Evolutionary conservation across 2,113 vertebrate species (phyloP), one percentile per base, ranked within the genome.

Genomic region (Chaenogobius annularis): DNA sequence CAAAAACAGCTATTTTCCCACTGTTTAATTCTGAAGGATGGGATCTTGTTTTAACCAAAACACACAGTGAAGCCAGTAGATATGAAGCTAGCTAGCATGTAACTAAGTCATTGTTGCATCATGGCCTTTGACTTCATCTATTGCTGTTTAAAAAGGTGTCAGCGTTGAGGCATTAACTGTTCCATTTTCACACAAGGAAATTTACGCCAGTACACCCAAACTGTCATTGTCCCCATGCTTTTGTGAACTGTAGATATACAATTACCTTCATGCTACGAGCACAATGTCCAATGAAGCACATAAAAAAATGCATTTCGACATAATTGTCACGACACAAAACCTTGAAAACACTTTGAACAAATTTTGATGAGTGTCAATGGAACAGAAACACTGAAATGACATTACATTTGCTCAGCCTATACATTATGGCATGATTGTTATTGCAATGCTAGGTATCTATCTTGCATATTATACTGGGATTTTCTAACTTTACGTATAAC

Each of bases 261-360:
- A n/a, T 63, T 63, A 37, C 61, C 61, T 63, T 40, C 61, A 63
- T 10, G 61, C 61, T 40, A 37, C 9, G 35, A 10, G 35, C 61
- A 19, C 61, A 63, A 37, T 63, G 31, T 63, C 17, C 61, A 63
- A 1, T 37, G 61, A 19, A 63, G 40, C 40, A 7, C 20, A 8
- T 22, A 19, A 22, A 23, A 59, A 46, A 13, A 22, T 37, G 5
- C 35, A 10, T 19, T 43, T 64, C 19, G 37, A 8, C 8, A 26
- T 37, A 17, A 31, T 37, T 43, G 31, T 10, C 64, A 7, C n/a
- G 74, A 55, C 69, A 69, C 66, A 82, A 66, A 83, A 83, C 77
- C 72, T 78, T 85, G 76, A 80, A 77, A 85, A 77, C 58, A 65
- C 74, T 7, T 79, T 58, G 66, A 47, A 67, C 44, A 44, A 61